Conservation (phyloP, 2,797 vertebrate genomes). For the Luscinia luscinia region DNA sequence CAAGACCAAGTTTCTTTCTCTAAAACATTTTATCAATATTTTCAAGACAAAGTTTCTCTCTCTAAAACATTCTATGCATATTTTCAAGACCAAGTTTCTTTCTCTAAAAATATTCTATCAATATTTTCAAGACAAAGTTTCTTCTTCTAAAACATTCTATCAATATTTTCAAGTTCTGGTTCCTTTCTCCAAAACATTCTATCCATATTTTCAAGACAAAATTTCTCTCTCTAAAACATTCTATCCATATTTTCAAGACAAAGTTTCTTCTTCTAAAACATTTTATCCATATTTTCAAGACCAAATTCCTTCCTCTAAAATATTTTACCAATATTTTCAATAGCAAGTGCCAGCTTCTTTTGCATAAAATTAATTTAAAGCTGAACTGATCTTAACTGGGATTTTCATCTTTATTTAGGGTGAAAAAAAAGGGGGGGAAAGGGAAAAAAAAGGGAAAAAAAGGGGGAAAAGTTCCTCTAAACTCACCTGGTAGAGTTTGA, state of each 20-base stretch:
- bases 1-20: neutral
- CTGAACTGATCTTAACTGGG: neutral
- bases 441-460: too few species aligned
- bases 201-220: neutral
- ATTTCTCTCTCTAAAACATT: too few species aligned
- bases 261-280: neutral
- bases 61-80: neutral
- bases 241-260: neutral
- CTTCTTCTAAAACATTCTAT: neutral
- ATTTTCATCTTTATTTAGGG: neutral
- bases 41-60: neutral
- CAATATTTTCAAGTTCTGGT: neutral
- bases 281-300: neutral
- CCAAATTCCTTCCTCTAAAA: neutral
- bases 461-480: neutral
- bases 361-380: neutral
- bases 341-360: neutral
- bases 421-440: neutral
- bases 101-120: neutral
- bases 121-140: neutral
- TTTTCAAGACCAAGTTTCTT: neutral
- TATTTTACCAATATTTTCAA: neutral
- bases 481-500: conserved; percentile 96
- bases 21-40: too few species aligned
- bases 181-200: too few species aligned